These are phyloP conservation scores for Odocoileus hemionus DNA, from an alignment of 2,113 vertebrate species.

Conservation along the genomic window DNA sequence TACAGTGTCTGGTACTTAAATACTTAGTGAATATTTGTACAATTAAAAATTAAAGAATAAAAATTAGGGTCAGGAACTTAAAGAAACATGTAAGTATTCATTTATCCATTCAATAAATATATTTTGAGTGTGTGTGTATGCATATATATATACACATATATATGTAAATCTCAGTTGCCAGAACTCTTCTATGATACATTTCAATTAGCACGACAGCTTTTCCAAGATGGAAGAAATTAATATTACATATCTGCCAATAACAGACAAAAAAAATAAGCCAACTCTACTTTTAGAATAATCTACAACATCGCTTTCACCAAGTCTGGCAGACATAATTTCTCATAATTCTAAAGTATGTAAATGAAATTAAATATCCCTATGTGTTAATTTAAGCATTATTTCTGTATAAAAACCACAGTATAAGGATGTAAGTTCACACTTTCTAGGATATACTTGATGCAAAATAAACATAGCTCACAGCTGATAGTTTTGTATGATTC, in stretches of 20 bases:
- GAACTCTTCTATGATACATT: not conserved
- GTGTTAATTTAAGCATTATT: slow-evolving; percentile 50
- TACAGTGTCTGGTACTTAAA: not conserved
- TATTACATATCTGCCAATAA: not conserved
- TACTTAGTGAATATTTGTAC: not conserved
- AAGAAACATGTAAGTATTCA: not conserved
- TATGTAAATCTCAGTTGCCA: not conserved
- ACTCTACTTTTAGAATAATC: slow-evolving; percentile 45
- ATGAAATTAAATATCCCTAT: slow-evolving; percentile 45
- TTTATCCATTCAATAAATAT: not conserved
- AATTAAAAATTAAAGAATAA: slow-evolving; percentile 8
- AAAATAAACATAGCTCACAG: slow-evolving; percentile 56
- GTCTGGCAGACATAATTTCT: slow-evolving; percentile 29
- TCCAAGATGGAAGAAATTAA: slow-evolving; percentile 20
- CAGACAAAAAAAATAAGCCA: slow-evolving; percentile 14
- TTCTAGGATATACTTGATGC: slow-evolving; percentile 43
- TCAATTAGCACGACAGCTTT: slow-evolving; percentile 4
- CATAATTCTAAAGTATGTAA: slow-evolving; percentile 52
- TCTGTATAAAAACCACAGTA: slow-evolving; percentile 20
- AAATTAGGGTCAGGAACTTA: not conserved
- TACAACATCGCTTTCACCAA: not conserved
- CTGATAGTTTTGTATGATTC: slow-evolving; percentile 45
- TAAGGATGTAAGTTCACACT: slow-evolving; percentile 34
- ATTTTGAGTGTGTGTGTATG: not conserved
- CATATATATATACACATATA: not conserved